Percentiles rank a stretch among this genome's conserved stretches.
Evolutionary conservation across 2,113 vertebrate genomes (phyloP).

Genomic region (Scomber japonicus): DNA sequence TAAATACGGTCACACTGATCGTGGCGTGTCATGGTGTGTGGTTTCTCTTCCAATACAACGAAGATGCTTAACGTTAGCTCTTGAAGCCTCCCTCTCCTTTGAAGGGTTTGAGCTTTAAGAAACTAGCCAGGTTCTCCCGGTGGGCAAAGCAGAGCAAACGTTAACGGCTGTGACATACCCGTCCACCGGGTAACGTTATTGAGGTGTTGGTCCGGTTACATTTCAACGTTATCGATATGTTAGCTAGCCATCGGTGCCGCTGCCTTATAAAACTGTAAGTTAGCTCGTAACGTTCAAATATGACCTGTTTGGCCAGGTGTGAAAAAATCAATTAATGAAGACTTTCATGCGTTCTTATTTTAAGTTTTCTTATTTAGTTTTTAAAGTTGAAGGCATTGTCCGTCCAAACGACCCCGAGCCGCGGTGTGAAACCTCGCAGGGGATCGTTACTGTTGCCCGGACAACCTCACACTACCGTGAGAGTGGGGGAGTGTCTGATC

Average conservation of each 20-base stretch:
- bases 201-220: not conserved
- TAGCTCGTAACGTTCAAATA: not conserved
- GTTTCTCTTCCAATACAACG: not conserved
- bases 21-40: slow-evolving; percentile 41
- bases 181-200: not conserved
- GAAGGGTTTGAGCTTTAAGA: not conserved
- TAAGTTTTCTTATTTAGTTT: not conserved
- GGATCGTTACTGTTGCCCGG: slow-evolving; percentile 65
- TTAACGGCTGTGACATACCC: not conserved
- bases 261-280: not conserved
- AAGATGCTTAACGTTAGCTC: not conserved
- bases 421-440: slow-evolving; percentile 63
- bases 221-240: not conserved
- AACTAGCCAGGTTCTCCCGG: not conserved
- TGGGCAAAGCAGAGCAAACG: not conserved
- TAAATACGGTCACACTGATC: slow-evolving; percentile 1
- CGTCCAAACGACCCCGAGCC: slow-evolving; percentile 16
- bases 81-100: not conserved
- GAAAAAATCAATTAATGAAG: not conserved
- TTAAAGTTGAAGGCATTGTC: slow-evolving; percentile 19
- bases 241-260: slow-evolving; percentile 38
- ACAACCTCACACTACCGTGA: slow-evolving; percentile 70
- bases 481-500: slow-evolving; percentile 44
- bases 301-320: slow-evolving; percentile 17
- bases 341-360: not conserved